Conservation (phyloP, 2,888 invertebrate species). For the Hofmannophila pseudospretella region DNA sequence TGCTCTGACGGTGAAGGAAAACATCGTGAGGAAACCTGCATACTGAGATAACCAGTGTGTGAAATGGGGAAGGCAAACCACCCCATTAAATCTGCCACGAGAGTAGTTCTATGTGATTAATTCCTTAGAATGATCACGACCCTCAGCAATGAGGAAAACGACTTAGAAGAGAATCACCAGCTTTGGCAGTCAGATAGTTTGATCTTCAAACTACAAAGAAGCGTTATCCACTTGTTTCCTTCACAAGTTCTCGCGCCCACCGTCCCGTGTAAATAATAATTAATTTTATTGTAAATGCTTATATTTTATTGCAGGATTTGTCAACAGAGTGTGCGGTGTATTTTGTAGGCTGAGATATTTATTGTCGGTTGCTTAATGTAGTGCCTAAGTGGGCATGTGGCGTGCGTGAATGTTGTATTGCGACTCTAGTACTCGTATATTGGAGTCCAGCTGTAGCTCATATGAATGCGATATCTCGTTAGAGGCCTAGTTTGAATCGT, state of each 20-base stretch:
- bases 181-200: too few species aligned
- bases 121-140: too few species aligned
- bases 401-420: slow-evolving; percentile 12
- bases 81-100: too few species aligned
- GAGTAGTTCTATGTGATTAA: too few species aligned
- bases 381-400: slow-evolving; percentile 53
- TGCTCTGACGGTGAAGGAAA: too few species aligned
- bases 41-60: too few species aligned
- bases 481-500: slow-evolving; percentile 15
- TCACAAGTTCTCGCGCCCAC: slow-evolving; percentile 53
- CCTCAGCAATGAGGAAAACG: too few species aligned
- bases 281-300: slow-evolving; percentile 79
- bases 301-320: slow-evolving; percentile 78
- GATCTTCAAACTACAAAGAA: too few species aligned
- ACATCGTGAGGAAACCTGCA: too few species aligned
- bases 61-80: too few species aligned
- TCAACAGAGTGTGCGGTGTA: slow-evolving; percentile 75
- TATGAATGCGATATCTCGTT: slow-evolving; percentile 8
- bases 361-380: slow-evolving; percentile 68
- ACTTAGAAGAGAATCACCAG: too few species aligned
- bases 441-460: slow-evolving; percentile 4
- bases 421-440: slow-evolving; percentile 6
- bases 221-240: slow-evolving; percentile 41
- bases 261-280: slow-evolving; percentile 77
- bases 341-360: slow-evolving; percentile 72